Conservation (phyloP, 1,140 invertebrate genomes). For the Drosophila fuyamai region DNA sequence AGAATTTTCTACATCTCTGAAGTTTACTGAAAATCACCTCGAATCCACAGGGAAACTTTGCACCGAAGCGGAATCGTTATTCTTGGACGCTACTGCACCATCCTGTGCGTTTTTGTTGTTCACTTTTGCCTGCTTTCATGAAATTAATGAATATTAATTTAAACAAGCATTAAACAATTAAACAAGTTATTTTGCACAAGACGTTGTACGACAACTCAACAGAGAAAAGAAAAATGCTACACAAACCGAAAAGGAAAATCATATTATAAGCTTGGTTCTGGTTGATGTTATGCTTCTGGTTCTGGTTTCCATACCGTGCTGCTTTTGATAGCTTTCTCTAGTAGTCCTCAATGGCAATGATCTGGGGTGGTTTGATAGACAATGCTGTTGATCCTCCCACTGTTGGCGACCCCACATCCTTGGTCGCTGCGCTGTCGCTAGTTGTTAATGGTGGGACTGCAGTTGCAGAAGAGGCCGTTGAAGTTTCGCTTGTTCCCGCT, state of each 20-base stretch:
- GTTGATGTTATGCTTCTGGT: slow-evolving; percentile 24
- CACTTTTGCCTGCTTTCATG: too few species aligned
- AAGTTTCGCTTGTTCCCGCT: slow-evolving; percentile 27
- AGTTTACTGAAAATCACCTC: too few species aligned
- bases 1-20: too few species aligned
- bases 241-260: slow-evolving; percentile 56
- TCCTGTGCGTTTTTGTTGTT: too few species aligned
- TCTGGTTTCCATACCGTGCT: slow-evolving; percentile 18
- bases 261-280: slow-evolving; percentile 28
- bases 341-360: slow-evolving; percentile 82
- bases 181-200: slow-evolving; percentile 70
- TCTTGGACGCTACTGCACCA: too few species aligned
- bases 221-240: slow-evolving; percentile 49
- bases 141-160: slow-evolving; percentile 62
- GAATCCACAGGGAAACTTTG: too few species aligned
- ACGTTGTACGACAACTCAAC: slow-evolving; percentile 77
- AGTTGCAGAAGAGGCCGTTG: slow-evolving; percentile 31
- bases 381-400: slow-evolving; percentile 38
- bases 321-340: slow-evolving; percentile 52
- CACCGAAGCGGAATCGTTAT: too few species aligned
- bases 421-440: slow-evolving; percentile 65
- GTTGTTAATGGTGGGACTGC: slow-evolving; percentile 44
- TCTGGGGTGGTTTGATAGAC: slow-evolving; percentile 82
- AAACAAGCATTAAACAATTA: slow-evolving; percentile 70
- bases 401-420: slow-evolving; percentile 65